Conservation (phyloP, 1,140 invertebrate genomes). For the Lordiphosa collinella region DNA sequence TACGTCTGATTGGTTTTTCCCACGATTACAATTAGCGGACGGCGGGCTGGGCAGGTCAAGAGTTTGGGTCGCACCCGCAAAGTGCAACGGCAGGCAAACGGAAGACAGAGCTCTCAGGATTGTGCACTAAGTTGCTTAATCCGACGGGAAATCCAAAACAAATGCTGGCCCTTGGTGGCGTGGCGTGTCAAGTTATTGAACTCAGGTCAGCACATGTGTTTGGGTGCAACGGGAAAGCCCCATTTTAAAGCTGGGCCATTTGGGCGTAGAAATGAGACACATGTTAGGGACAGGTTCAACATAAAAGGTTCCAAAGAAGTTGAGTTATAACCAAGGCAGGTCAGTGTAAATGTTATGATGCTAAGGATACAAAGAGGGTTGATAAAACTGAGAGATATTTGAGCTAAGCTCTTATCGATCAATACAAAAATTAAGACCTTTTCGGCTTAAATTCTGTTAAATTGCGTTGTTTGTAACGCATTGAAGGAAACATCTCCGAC, state of each 20-base stretch:
- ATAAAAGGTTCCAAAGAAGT: background rate
- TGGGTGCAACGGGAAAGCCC: conserved; percentile 45
- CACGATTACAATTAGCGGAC: conserved; percentile 68
- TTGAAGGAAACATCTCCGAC: no score
- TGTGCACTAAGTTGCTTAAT: conserved; percentile 74
- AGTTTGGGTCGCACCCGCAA: conserved; percentile 21
- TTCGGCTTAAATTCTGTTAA: no score
- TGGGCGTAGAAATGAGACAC: background rate
- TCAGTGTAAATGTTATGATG: no score
- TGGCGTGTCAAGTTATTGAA: conserved; percentile 38
- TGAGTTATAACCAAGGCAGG: no score
- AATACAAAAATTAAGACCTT: no score
- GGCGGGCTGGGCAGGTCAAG: conserved; percentile 2
- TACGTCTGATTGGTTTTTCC: conserved; percentile 75
- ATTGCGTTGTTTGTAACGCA: no score
- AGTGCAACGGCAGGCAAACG: conserved; percentile 15
- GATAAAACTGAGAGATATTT: background rate
- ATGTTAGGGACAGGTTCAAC: background rate
- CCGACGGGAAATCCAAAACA: conserved; percentile 77
- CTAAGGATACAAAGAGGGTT: no score
- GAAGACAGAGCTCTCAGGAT: conserved; percentile 26
- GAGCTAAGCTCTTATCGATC: no score
- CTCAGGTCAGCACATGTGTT: conserved; percentile 47
- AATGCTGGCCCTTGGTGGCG: conserved; percentile 29
- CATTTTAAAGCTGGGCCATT: conserved; percentile 50